Percentiles rank a stretch among this genome's conserved stretches.
phyloP scores from a whole-genome alignment of 2,113 vertebrate species.

The Lynx canadensis region DNA sequence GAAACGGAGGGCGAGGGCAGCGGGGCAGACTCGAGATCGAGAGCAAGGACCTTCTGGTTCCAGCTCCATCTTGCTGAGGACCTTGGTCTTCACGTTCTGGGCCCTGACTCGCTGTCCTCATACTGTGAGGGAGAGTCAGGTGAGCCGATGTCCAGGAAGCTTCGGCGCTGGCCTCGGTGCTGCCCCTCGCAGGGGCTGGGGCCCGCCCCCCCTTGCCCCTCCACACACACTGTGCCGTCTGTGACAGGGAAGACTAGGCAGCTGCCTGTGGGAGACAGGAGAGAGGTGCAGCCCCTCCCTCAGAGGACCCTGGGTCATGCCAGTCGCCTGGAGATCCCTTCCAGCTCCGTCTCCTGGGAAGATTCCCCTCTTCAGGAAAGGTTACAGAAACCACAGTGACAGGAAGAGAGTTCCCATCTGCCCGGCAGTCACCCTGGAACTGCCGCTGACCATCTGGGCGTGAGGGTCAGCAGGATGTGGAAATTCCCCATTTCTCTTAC shows the following conservation, averaged over 20 bases:
- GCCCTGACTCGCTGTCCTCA: neutral
- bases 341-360: neutral
- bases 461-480: constrained; percentile 29
- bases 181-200: fast-evolving
- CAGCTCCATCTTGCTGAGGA: neutral
- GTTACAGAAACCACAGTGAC: neutral
- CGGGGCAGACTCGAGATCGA: neutral
- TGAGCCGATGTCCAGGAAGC: neutral
- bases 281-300: neutral
- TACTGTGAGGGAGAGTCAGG: neutral
- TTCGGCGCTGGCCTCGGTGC: neutral
- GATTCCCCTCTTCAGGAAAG: neutral
- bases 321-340: neutral
- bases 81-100: neutral
- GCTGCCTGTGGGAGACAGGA: neutral
- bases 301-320: neutral
- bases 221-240: too few species aligned
- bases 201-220: neutral
- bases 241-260: fast-evolving
- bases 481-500: constrained; percentile 3
- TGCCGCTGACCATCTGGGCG: neutral
- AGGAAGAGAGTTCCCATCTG: neutral
- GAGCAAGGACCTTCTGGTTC: neutral
- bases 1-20: neutral
- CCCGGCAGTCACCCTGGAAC: neutral